Evolutionary conservation across 1,140 invertebrate species (phyloP), one percentile per base, ranked within the genome.

Genomic region (Branchinecta lynchi): DNA sequence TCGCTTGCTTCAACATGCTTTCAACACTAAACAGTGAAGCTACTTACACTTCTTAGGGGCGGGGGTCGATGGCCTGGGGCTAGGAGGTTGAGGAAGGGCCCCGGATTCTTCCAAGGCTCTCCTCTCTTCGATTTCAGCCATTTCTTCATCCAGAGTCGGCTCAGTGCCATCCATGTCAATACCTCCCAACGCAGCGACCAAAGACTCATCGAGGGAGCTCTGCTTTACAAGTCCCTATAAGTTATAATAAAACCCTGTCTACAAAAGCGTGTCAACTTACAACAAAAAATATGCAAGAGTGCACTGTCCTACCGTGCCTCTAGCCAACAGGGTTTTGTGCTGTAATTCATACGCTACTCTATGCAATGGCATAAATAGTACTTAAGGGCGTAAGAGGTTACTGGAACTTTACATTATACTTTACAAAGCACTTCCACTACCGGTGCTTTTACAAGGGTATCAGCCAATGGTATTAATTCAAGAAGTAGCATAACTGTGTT

Each of bases 121-220:
- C 65, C 76, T 67, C 74, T 82, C 80, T 51, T 85, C 83, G 71
- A 81, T 81, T 66, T 77, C 77, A 60, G 72, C 69, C 71, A 78
- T 76, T 67, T 79, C 78, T 71, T 78, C 75, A 70, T 79, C 76
- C 68, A 78, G 77, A 67, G 75, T 74, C 66, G 76, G 74, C 66
- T 81, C 79, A 43, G 78, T 82, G 51, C 76, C 75, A 72, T 89
- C 87, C 77, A 89, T 86, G 17, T 60, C 51, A 60, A 60, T 60
- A 6, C 51, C 51, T 15, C 51, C 51, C 12, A 60, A 20, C 17
- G 51, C 51, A 20, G 12, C 17, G 75, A 83, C 86, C 74, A 89
- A 83, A 69, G 86, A 80, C 77, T 96, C 93, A 80, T 96, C 92
- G 66, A 96, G 80, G 72, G 92, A 94, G 73, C 87, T 92, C 84